Base-by-base conservation (phyloP, 2,797 vertebrate species). In the Tangara arthus region DNA sequence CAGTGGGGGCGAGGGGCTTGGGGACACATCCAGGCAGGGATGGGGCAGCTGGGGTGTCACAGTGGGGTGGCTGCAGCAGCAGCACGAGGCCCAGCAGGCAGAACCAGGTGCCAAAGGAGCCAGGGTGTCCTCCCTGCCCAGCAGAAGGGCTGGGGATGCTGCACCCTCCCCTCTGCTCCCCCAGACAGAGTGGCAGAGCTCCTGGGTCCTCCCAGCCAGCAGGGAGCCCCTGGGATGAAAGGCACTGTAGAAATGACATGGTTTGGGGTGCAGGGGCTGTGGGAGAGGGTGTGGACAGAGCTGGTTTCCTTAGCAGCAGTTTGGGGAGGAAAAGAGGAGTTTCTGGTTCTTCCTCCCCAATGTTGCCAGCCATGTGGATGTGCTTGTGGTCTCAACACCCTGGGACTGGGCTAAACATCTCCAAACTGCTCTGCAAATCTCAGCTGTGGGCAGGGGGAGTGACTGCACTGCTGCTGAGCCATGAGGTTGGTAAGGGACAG, bases 11-110 rank as follows among this genome's bases (percentile, higher is more conserved):
- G 0, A 63, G 27, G 19, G 50, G 17, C 39, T 37, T 6, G 22
- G 47, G 64, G 64, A 60, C 5, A 21, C 0, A 0, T 17, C 0
- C 0, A 34, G 80, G 50, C 57, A 42, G 24, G 3, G 19, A 28
- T 75, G 90, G 55, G 66, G 10, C 1, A 2, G 86, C 28, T 1
- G 9, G 37, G 59, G 46, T 80, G 72, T 19, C 1, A 0, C 0
- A 41, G 35, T 4, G 0, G 19, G 39, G 42, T 26, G 56, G 52
- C 60, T 83, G 77, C 89, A 80, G 76, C 53, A 63, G 69, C 63
- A 71, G 79, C 50, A 90, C 47, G 34, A 22, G 7, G 7, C 15
- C 27, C 32, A 11, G 20, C 59, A 42, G 27, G 44, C 39, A 60
- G 49, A 75, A 37, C 14, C 3, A 2, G 39, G 32, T 41, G 39